Percentiles rank a stretch among this genome's conserved stretches.
These are phyloP conservation scores for Atrina japonica DNA, from an alignment of 2,888 invertebrate species.

Conservation along the genomic window DNA sequence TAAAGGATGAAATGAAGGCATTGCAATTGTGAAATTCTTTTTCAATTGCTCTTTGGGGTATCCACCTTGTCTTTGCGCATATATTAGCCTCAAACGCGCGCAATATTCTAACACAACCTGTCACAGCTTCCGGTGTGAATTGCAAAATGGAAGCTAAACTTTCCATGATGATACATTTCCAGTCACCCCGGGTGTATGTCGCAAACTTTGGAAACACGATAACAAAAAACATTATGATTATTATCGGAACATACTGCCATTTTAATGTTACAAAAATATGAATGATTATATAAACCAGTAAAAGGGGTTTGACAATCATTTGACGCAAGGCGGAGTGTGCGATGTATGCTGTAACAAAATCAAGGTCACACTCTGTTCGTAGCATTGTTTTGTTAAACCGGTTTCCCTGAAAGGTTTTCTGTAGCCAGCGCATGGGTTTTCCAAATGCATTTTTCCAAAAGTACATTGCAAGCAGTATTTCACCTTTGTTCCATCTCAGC, in stretches of 20 bases:
- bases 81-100: slow-evolving; percentile 46
- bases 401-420: slow-evolving; percentile 34
- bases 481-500: slow-evolving; percentile 65
- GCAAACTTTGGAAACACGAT: slow-evolving; percentile 53
- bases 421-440: slow-evolving; percentile 38
- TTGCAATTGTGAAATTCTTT: slow-evolving; percentile 29
- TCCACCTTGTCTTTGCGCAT: slow-evolving; percentile 25
- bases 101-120: slow-evolving; percentile 49
- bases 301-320: slow-evolving; percentile 57
- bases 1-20: slow-evolving; percentile 31
- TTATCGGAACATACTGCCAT: slow-evolving; percentile 42
- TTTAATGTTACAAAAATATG: slow-evolving; percentile 38
- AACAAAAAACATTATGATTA: slow-evolving; percentile 46
- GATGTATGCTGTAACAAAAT: slow-evolving; percentile 48
- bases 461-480: slow-evolving; percentile 53
- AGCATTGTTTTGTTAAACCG: slow-evolving; percentile 38
- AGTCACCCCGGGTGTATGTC: slow-evolving; percentile 37
- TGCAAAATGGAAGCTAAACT: slow-evolving; percentile 55
- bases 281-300: slow-evolving; percentile 44
- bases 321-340: slow-evolving; percentile 52
- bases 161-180: slow-evolving; percentile 44
- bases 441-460: slow-evolving; percentile 48
- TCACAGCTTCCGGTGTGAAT: slow-evolving; percentile 56
- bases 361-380: slow-evolving; percentile 44
- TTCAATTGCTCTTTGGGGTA: slow-evolving; percentile 34